phyloP scores from a whole-genome alignment of 2,888 invertebrate species.

The Lasioglossum vierecki region DNA sequence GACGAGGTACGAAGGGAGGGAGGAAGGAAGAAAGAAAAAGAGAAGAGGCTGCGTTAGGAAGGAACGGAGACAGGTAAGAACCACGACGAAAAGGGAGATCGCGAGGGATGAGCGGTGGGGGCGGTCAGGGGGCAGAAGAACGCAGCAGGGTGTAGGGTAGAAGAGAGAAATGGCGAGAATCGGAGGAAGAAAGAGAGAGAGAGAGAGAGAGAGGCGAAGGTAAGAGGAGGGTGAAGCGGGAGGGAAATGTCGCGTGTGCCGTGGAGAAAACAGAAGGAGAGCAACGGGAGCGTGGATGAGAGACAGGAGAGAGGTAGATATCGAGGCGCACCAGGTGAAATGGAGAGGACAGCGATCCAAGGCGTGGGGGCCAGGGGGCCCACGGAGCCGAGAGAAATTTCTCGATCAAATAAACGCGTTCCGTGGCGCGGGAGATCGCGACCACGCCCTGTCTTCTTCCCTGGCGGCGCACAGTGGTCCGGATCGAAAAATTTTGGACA shows the following conservation, averaged over 20 bases:
- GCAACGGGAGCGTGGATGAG: neutral
- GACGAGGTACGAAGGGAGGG: neutral
- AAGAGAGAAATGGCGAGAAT: conserved; percentile 7
- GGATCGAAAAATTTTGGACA: too few relatives aligned
- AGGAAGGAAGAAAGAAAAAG: conserved; percentile 16
- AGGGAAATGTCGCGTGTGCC: conserved; percentile 19
- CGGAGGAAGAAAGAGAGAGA: neutral
- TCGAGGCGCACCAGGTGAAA: conserved; percentile 7
- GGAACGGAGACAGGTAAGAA: conserved; percentile 41
- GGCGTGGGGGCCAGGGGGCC: neutral
- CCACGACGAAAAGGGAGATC: conserved; percentile 21
- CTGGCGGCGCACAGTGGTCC: neutral
- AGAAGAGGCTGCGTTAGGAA: conserved; percentile 30
- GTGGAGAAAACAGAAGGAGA: neutral
- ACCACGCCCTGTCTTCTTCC: conserved; percentile 74
- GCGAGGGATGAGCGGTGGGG: neutral
- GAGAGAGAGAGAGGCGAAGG: neutral
- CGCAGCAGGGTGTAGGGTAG: neutral
- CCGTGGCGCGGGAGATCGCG: conserved; percentile 73
- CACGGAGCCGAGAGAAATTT: conserved; percentile 60
- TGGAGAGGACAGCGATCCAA: conserved; percentile 20
- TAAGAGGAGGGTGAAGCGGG: neutral
- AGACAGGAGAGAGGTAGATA: neutral
- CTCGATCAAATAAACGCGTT: conserved; percentile 76
- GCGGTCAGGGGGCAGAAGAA: neutral